Evolutionary conservation across 2,888 invertebrate species (phyloP).

Genomic region (Diabrotica balteata): DNA sequence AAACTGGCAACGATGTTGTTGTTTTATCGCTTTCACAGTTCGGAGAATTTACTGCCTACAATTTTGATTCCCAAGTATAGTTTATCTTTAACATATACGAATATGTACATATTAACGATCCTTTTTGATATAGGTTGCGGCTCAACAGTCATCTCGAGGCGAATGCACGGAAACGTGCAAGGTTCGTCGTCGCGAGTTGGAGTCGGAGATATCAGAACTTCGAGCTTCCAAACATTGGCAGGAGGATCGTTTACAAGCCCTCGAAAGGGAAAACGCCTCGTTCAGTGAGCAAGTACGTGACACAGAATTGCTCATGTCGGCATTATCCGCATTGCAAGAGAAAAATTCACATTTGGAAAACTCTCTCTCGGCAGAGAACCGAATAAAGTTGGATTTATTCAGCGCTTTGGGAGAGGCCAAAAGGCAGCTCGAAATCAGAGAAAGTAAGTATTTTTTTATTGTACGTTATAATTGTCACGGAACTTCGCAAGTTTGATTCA

Average conservation of each 20-base stretch:
- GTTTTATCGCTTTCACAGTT: no score
- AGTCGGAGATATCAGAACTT: constrained; percentile 67
- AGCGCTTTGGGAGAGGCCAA: constrained; percentile 96
- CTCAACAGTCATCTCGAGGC: constrained; percentile 52
- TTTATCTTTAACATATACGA: no score
- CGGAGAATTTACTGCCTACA: no score
- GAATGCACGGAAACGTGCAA: constrained; percentile 59
- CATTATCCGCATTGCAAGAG: constrained; percentile 84
- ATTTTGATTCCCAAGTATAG: no score
- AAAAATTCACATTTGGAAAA: constrained; percentile 92
- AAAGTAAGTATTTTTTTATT: constrained; percentile 69
- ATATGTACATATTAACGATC: no score
- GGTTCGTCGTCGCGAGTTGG: constrained; percentile 66
- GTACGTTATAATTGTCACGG: no score
- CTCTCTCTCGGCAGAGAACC: constrained; percentile 94
- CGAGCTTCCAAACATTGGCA: constrained; percentile 66
- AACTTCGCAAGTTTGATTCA: no score
- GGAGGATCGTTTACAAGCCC: constrained; percentile 66
- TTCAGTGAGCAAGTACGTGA: constrained; percentile 63
- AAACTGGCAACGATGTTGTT: no score
- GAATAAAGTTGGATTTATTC: constrained; percentile 97
- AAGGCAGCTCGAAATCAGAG: constrained; percentile 85
- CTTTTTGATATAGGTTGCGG: constrained; percentile 48
- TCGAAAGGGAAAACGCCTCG: constrained; percentile 65
- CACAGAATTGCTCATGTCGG: constrained; percentile 80